Conservation (phyloP, 37 sponge, comb jelly and placozoan species). For the Lycopodina hypogea region DNA sequence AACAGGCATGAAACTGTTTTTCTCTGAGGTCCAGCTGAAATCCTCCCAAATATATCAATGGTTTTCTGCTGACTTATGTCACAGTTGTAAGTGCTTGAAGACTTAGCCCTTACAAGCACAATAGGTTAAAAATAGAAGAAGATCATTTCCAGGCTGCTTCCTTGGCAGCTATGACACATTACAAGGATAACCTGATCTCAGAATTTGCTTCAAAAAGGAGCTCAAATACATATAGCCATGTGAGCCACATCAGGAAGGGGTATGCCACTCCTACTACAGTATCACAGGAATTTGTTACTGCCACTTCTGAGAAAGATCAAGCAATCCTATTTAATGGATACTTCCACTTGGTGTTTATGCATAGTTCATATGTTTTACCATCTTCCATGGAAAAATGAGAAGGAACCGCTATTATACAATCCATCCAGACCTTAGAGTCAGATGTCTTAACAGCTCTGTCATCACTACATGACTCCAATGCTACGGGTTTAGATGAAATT, state of each 20-base stretch:
- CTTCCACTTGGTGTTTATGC: neutral
- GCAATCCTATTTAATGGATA: conserved; percentile 6
- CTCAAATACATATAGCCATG: neutral
- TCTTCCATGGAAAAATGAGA: neutral
- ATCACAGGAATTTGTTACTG: neutral
- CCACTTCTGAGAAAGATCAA: neutral
- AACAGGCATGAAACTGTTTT: neutral
- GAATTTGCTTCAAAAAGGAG: neutral
- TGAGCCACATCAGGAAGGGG: neutral
- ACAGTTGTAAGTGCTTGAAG: neutral
- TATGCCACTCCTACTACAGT: neutral
- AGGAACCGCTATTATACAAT: neutral
- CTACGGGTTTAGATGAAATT: conserved; percentile 21
- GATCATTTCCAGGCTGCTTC: neutral
- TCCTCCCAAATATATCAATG: neutral
- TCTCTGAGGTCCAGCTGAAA: neutral
- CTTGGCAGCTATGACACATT: neutral
- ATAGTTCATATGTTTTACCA: neutral
- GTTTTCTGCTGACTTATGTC: conserved; percentile 17
- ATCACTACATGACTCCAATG: conserved; percentile 1
- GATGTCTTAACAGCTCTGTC: neutral
- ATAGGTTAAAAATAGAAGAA: neutral
- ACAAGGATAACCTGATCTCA: neutral
- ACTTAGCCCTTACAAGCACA: neutral
- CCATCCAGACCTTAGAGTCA: neutral